phyloP scores from a whole-genome alignment of 2,113 vertebrate species.

The Chrysemys picta region DNA sequence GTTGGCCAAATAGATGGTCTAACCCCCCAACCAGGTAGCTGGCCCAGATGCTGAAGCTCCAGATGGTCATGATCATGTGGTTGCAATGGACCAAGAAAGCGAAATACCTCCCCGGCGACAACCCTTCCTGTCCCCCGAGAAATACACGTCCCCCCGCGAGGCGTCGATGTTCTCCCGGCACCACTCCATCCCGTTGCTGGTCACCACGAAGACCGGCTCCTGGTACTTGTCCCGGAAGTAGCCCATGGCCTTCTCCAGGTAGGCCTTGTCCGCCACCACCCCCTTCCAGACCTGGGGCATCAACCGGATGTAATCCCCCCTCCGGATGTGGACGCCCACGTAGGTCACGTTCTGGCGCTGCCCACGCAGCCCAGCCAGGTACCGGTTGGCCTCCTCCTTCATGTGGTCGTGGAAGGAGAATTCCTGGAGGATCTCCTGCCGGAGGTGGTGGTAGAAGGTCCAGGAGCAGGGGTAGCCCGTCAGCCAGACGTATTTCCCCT shows the following conservation, averaged over 20 bases:
- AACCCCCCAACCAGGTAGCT: slow-evolving; percentile 63
- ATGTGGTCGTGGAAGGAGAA: too few species aligned
- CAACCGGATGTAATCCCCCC: slow-evolving; percentile 66
- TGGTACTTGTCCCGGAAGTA: slow-evolving; percentile 67
- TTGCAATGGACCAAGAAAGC: slow-evolving; percentile 70
- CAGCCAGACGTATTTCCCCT: too few species aligned
- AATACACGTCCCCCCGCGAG: slow-evolving; percentile 67
- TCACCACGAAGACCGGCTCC: slow-evolving; percentile 69
- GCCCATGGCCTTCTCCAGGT: slow-evolving; percentile 70
- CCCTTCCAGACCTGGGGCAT: slow-evolving; percentile 70
- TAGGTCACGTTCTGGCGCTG: slow-evolving; percentile 35
- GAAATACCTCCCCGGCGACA: slow-evolving; percentile 10
- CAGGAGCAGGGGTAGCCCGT: too few species aligned
- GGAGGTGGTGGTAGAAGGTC: too few species aligned
- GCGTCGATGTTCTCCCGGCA: slow-evolving; percentile 64
- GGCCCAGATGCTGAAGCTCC: slow-evolving; percentile 75
- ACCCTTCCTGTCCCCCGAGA: slow-evolving; percentile 58
- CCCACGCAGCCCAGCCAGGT: neutral
- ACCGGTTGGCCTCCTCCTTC: neutral
- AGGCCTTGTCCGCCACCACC: slow-evolving; percentile 60
- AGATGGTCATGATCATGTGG: slow-evolving; percentile 75
- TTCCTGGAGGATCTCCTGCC: too few species aligned
- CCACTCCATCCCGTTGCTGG: slow-evolving; percentile 75
- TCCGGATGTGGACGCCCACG: slow-evolving; percentile 69
- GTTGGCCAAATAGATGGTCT: slow-evolving; percentile 71